Evolutionary conservation across 2,113 vertebrate species (phyloP).

Genomic region (Odontophorus gujanensis): DNA sequence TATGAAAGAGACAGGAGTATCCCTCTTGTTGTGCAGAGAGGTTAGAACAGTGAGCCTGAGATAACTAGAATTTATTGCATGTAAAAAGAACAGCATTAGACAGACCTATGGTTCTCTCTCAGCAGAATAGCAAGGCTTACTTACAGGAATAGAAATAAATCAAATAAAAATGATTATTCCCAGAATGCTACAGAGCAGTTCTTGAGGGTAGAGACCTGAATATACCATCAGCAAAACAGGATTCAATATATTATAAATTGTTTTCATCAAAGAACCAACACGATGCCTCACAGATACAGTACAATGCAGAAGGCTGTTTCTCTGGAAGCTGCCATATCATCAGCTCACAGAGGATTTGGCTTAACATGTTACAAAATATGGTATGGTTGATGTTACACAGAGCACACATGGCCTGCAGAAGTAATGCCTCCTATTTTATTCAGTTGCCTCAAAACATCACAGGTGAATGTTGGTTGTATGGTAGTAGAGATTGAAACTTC

Average conservation of each 20-base stretch:
- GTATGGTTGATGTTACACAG: background rate
- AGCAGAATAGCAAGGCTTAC: background rate
- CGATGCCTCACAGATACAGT: background rate
- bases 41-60: background rate
- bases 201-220: background rate
- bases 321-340: background rate
- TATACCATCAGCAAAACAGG: background rate
- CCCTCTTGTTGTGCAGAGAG: background rate
- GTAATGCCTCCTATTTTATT: too few relatives aligned
- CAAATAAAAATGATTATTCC: background rate
- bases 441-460: too few relatives aligned
- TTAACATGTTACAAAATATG: background rate
- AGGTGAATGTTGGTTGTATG: too few relatives aligned
- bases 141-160: conserved; percentile 5
- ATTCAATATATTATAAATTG: conserved; percentile 39
- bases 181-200: background rate
- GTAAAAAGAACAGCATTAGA: background rate
- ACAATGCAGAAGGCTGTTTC: background rate
- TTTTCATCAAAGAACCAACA: conserved; percentile 16
- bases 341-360: background rate
- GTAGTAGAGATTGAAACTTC: too few relatives aligned
- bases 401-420: background rate
- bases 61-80: background rate
- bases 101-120: background rate
- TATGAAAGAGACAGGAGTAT: background rate